phyloP scores from a whole-genome alignment of 2,797 vertebrate genomes.

The Toxotes lorentzi region DNA sequence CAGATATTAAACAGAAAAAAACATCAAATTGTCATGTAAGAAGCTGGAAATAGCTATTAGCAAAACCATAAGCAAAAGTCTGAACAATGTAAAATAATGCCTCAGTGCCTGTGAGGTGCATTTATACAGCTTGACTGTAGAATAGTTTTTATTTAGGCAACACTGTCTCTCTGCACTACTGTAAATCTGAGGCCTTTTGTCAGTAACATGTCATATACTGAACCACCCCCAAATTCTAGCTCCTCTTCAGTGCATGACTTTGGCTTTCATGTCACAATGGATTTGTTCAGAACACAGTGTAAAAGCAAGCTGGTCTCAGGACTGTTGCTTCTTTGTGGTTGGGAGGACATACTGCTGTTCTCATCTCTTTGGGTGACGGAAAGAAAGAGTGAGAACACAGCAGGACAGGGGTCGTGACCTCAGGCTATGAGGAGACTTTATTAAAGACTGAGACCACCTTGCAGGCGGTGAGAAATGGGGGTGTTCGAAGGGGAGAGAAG shows the following conservation, averaged over 20 bases:
- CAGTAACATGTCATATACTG: neutral
- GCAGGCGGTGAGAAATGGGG: constrained; percentile 36
- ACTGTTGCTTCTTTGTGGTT: constrained; percentile 49
- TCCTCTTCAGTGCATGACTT: constrained; percentile 9
- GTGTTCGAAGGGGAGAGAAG: neutral
- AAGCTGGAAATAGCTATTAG: neutral
- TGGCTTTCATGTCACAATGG: constrained; percentile 30
- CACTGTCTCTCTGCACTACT: neutral
- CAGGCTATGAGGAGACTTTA: constrained; percentile 73
- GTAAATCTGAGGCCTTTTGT: constrained; percentile 1
- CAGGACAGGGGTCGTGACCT: constrained; percentile 61
- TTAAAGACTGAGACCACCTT: constrained; percentile 65
- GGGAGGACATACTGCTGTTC: constrained; percentile 51
- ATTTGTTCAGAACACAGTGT: constrained; percentile 52
- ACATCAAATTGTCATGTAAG: neutral
- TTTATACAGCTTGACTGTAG: neutral
- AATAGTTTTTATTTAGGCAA: neutral
- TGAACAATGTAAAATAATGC: neutral
- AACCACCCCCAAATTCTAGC: constrained; percentile 21
- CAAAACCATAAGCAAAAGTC: neutral
- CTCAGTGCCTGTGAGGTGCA: neutral
- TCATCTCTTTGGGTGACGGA: constrained; percentile 58
- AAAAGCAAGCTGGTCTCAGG: constrained; percentile 22
- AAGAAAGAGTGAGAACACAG: constrained; percentile 65
- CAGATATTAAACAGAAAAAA: neutral